These are phyloP conservation scores for Atractosteus spatula DNA, from an alignment of 2,113 vertebrate species.

Conservation along the genomic window DNA sequence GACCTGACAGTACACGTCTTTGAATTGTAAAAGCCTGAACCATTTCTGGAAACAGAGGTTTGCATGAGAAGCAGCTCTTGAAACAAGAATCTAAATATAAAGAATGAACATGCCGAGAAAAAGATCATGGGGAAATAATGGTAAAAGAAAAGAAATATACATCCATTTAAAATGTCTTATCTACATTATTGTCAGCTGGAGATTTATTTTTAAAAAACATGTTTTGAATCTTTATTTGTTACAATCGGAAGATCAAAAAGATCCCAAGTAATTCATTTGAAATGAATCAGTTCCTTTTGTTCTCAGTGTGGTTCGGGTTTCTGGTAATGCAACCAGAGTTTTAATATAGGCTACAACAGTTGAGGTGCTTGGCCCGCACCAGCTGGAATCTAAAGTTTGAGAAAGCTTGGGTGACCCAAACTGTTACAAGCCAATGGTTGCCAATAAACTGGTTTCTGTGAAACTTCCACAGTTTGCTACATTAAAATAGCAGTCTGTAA, in stretches of 20 bases:
- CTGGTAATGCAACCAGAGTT: slow-evolving; percentile 54
- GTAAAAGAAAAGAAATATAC: neutral
- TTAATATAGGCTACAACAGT: slow-evolving; percentile 35
- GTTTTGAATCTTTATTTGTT: neutral
- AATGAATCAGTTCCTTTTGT: neutral
- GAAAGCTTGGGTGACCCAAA: slow-evolving; percentile 25
- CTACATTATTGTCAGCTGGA: neutral
- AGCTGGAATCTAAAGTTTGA: neutral
- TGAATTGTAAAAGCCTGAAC: slow-evolving; percentile 57
- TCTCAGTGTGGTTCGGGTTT: slow-evolving; percentile 39
- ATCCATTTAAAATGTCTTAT: slow-evolving; percentile 4
- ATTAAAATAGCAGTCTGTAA: slow-evolving; percentile 54
- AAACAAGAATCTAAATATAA: too few relatives aligned
- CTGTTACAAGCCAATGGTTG: slow-evolving; percentile 50
- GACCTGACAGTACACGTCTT: slow-evolving; percentile 68
- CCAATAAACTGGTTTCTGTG: slow-evolving; percentile 77
- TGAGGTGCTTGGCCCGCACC: slow-evolving; percentile 7
- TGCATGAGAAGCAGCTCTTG: neutral
- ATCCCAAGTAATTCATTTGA: neutral
- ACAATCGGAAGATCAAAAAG: neutral
- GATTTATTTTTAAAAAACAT: neutral
- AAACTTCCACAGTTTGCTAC: slow-evolving; percentile 85
- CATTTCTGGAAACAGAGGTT: slow-evolving; percentile 23
- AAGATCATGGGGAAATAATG: too few relatives aligned
- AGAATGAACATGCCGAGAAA: too few relatives aligned